Conservation (phyloP, 1,140 invertebrate species). For the Potamilus streckersoni region DNA sequence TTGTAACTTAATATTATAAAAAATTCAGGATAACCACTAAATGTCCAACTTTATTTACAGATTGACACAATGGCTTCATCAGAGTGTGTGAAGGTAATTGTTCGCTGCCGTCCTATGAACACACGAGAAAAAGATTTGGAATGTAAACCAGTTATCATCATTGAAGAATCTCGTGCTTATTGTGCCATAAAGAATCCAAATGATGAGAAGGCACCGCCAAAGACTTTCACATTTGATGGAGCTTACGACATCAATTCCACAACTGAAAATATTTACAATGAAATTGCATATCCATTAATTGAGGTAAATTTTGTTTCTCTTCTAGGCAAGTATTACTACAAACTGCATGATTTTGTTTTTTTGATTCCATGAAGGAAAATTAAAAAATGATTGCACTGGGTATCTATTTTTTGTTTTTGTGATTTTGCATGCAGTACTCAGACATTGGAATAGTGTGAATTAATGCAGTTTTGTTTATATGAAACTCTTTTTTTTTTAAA, state of each 20-base stretch:
- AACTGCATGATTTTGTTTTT: background rate
- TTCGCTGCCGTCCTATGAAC: slow-evolving; percentile 92
- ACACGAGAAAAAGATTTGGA: slow-evolving; percentile 78
- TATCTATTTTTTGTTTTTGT: too few relatives aligned
- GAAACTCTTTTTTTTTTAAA: too few relatives aligned
- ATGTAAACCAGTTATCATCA: slow-evolving; percentile 81
- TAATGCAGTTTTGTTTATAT: too few relatives aligned
- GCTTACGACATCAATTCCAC: slow-evolving; percentile 74
- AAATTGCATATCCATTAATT: slow-evolving; percentile 77
- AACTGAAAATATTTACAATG: slow-evolving; percentile 78
- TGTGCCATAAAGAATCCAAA: slow-evolving; percentile 74
- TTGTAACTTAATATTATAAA: too few relatives aligned
- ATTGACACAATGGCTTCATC: slow-evolving; percentile 58
- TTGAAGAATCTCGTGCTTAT: slow-evolving; percentile 73
- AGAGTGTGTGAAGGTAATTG: slow-evolving; percentile 91
- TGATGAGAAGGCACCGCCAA: slow-evolving; percentile 74
- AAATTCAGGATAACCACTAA: background rate
- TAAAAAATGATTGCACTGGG: too few relatives aligned
- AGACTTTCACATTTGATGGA: slow-evolving; percentile 83
- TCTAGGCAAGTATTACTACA: background rate
- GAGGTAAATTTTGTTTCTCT: slow-evolving; percentile 72
- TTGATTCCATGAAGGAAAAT: too few relatives aligned
- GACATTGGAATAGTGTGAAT: too few relatives aligned
- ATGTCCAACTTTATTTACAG: background rate
- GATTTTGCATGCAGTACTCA: too few relatives aligned